These are phyloP conservation scores for Boloria selene DNA, from an alignment of 2,888 invertebrate species.

Conservation along the genomic window DNA sequence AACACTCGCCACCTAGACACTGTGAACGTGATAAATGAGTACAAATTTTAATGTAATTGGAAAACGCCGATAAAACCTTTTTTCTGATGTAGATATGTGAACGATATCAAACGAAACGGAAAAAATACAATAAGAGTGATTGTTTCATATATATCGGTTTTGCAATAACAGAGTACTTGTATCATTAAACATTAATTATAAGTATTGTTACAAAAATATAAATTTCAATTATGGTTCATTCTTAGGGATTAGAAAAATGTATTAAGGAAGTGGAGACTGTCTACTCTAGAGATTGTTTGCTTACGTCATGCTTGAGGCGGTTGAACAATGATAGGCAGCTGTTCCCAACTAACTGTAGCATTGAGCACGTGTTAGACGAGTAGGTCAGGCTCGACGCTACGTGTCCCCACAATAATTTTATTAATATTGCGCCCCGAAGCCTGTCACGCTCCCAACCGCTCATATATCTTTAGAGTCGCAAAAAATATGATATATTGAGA, in stretches of 20 bases:
- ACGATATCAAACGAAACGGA: slow-evolving; percentile 35
- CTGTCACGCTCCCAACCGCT: slow-evolving; percentile 78
- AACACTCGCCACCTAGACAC: slow-evolving; percentile 51
- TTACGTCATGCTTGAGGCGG: slow-evolving; percentile 34
- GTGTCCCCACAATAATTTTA: slow-evolving; percentile 81
- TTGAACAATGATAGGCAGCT: slow-evolving; percentile 47
- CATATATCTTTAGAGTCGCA: slow-evolving; percentile 73
- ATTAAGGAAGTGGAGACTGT: slow-evolving; percentile 17
- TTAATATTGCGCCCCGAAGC: slow-evolving; percentile 79
- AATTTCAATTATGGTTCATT: background rate
- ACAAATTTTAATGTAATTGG: slow-evolving; percentile 70
- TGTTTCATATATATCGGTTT: slow-evolving; percentile 10
- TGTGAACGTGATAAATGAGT: slow-evolving; percentile 63
- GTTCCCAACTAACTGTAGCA: slow-evolving; percentile 40
- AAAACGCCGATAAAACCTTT: slow-evolving; percentile 54
- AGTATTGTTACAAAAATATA: background rate
- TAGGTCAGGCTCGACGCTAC: slow-evolving; percentile 63
- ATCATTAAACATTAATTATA: background rate
- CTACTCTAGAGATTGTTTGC: slow-evolving; percentile 31
- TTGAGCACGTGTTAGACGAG: slow-evolving; percentile 49
- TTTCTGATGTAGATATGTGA: slow-evolving; percentile 46
- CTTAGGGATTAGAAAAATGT: background rate
- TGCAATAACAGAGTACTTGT: background rate
- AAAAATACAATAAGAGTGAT: slow-evolving; percentile 41
- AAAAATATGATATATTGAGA: slow-evolving; percentile 81